Percentiles rank a stretch among this genome's conserved stretches.
These are phyloP conservation scores for Drosophila bocki DNA, from an alignment of 1,140 invertebrate species.

Conservation along the genomic window DNA sequence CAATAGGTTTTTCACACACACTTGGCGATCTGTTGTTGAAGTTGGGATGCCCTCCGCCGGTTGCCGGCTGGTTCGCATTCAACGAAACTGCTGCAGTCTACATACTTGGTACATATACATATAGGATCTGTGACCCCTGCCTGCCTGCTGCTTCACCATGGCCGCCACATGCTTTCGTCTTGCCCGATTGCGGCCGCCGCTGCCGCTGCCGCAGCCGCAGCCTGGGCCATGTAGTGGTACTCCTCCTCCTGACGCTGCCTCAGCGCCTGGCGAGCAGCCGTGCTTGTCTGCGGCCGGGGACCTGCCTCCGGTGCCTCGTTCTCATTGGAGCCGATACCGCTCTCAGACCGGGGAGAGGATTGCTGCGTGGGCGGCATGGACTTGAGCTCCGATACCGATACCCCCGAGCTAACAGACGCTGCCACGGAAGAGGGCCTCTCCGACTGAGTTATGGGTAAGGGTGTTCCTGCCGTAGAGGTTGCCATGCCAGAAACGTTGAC, in stretches of 20 bases:
- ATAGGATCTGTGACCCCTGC: slow-evolving; percentile 49
- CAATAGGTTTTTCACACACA: slow-evolving; percentile 36
- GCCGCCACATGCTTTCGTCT: slow-evolving; percentile 82
- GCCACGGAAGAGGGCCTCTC: slow-evolving; percentile 71
- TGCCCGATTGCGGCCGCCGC: slow-evolving; percentile 44
- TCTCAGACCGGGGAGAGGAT: slow-evolving; percentile 70
- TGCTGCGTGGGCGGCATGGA: slow-evolving; percentile 69
- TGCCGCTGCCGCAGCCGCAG: slow-evolving; percentile 57
- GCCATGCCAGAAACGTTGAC: slow-evolving; percentile 30
- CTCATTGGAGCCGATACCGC: slow-evolving; percentile 72
- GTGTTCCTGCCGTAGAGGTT: slow-evolving; percentile 19
- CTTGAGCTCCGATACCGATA: slow-evolving; percentile 68
- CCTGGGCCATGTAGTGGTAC: slow-evolving; percentile 59
- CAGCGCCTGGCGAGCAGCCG: slow-evolving; percentile 63
- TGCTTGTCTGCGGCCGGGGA: slow-evolving; percentile 72
- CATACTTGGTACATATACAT: slow-evolving; percentile 76
- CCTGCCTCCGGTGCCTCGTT: slow-evolving; percentile 59
- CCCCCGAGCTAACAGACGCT: slow-evolving; percentile 65
- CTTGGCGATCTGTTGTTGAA: slow-evolving; percentile 15
- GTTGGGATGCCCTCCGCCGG: slow-evolving; percentile 26
- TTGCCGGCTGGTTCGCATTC: slow-evolving; percentile 32
- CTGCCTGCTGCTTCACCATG: slow-evolving; percentile 58
- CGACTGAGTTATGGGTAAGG: slow-evolving; percentile 15
- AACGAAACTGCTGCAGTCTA: slow-evolving; percentile 68
- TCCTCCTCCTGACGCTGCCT: slow-evolving; percentile 73